phyloP scores from a whole-genome alignment of 2,888 invertebrate species.

The Drosophila birchii region DNA sequence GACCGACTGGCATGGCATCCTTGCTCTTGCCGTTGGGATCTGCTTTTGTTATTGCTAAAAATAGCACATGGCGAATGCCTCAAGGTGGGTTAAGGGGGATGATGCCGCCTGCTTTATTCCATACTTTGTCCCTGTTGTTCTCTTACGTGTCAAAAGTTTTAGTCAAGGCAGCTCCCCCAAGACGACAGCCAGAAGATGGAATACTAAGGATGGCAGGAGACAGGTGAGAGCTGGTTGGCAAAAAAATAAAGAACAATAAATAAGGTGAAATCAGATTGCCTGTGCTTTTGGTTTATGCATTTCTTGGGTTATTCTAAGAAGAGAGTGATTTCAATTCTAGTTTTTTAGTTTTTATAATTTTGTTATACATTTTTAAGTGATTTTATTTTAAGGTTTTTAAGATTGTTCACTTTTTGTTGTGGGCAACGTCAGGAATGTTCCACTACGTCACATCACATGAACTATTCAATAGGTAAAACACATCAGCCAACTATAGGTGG shows the following conservation, averaged over 20 bases:
- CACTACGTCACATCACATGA: conserved; percentile 85
- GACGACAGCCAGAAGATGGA: conserved; percentile 34
- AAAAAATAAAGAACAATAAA: conserved; percentile 8
- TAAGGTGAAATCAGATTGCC: conserved; percentile 17
- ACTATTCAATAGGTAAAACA: conserved; percentile 59
- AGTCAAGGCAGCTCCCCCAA: conserved; percentile 36
- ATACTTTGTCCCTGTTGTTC: neutral
- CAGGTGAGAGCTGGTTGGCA: conserved; percentile 14
- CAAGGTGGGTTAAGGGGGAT: conserved; percentile 27
- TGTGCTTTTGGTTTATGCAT: neutral
- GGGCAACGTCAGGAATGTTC: conserved; percentile 81
- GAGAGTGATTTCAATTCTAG: no score
- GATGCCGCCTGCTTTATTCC: neutral
- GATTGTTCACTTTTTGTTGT: conserved; percentile 48
- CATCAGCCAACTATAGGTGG: conserved; percentile 6
- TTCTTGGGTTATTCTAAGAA: neutral
- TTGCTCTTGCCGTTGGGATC: conserved; percentile 29
- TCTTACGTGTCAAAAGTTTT: conserved; percentile 53
- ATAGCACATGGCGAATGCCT: conserved; percentile 29
- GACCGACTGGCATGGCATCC: conserved; percentile 19
- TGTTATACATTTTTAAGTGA: neutral
- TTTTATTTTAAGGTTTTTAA: neutral
- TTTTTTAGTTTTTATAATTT: no score
- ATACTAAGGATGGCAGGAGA: neutral
- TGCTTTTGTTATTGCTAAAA: conserved; percentile 42